Evolutionary conservation across 2,888 invertebrate genomes (phyloP), one percentile per base, ranked within the genome.

Genomic region (Diloba caeruleocephala): DNA sequence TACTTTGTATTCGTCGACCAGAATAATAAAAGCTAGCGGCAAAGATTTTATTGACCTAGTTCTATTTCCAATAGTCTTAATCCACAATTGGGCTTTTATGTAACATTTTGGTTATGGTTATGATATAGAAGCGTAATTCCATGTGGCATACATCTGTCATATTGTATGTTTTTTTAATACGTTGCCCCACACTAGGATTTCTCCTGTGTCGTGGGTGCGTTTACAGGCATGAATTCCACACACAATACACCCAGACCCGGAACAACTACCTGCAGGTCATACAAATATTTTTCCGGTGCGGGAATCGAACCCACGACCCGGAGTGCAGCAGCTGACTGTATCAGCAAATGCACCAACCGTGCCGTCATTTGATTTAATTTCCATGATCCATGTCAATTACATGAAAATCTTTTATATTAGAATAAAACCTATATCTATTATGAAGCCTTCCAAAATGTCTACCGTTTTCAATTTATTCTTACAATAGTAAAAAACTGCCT

Each of bases 1-100:
- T 45, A 46, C 31, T 42, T 43, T 15, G 26, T 39, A 41, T 28
- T 25, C 9, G 34, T 19, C 55, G 37, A 44, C 54, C 34, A 36
- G 48, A 32, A 44, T 10, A 31, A 6, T 17, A 42, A 51, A 56
- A 49, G 45, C 34, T 45, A 28, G 5, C 14, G 10, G 25, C 36
- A 25, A 62, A 52, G 39, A 55, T 52, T 46, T 23, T 34, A 48
- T 39, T 51, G 63, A 56, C 55, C 58, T 36, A 53, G 34, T 53
- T 56, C 8, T 50, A 19, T 17, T 28, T 48, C 10, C 32, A 14
- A 17, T 36, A 9, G n/a, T 33, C 10, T 23, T 59, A 49, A 37
- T 5, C 26, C 41, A 5, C 12, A 17, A n/a, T 28, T 51, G 19
- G 36, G 23, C 14, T 21, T 33, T 14, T 38, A 25, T 25, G n/a